Evolutionary conservation across 2,113 vertebrate species (phyloP).

Genomic region (Alectura lathami): DNA sequence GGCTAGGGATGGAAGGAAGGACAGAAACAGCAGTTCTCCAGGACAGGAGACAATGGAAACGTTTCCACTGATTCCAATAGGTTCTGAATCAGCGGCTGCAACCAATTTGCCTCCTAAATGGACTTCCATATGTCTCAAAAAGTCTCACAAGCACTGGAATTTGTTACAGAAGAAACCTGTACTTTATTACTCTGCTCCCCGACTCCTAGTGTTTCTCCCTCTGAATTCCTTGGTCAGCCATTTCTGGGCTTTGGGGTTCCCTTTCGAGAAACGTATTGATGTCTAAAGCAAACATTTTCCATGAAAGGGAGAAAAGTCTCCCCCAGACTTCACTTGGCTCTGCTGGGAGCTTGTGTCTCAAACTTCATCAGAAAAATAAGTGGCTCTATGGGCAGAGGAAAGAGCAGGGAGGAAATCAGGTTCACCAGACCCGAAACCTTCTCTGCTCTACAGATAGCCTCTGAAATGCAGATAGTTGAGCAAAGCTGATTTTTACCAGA

Average conservation of each 20-base stretch:
- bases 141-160: conserved; percentile 53
- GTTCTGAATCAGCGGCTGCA: conserved; percentile 69
- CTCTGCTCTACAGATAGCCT: background rate
- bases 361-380: background rate
- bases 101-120: conserved; percentile 78
- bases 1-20: conserved; percentile 33
- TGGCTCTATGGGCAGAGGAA: background rate
- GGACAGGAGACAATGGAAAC: conserved; percentile 58
- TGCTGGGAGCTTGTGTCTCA: background rate
- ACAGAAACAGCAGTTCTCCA: conserved; percentile 45
- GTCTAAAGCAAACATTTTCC: background rate
- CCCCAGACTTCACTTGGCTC: background rate
- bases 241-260: background rate
- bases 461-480: background rate
- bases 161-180: conserved; percentile 63
- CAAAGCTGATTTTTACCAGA: background rate
- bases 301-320: background rate
- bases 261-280: background rate
- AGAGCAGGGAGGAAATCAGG: background rate
- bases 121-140: conserved; percentile 67
- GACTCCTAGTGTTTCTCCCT: background rate
- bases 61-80: conserved; percentile 58
- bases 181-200: conserved; percentile 50
- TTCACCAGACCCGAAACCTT: background rate
- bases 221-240: conserved; percentile 43